These are phyloP conservation scores for Scaptomyza caliginosa DNA, from an alignment of 2,888 invertebrate genomes.

Conservation along the genomic window DNA sequence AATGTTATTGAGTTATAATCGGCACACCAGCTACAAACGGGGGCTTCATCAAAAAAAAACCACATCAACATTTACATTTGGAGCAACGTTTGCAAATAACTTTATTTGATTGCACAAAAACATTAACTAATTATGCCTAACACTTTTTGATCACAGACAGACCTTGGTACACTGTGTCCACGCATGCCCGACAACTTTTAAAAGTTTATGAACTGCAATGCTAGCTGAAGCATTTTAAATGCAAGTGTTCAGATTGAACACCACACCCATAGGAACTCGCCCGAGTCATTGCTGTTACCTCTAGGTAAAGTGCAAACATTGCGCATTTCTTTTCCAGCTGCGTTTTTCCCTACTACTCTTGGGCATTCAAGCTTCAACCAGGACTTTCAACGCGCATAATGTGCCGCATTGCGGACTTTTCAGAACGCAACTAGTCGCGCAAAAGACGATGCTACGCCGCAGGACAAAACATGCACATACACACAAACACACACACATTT, in stretches of 20 bases:
- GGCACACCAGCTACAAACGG: not conserved
- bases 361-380: constrained; percentile 54
- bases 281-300: constrained; percentile 10
- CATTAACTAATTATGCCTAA: constrained; percentile 62
- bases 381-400: constrained; percentile 78
- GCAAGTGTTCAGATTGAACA: constrained; percentile 30
- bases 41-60: constrained; percentile 16
- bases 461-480: constrained; percentile 46
- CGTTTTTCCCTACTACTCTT: constrained; percentile 52
- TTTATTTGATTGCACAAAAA: constrained; percentile 44
- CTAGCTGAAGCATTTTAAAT: constrained; percentile 16
- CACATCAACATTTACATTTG: constrained; percentile 51
- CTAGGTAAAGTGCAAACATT: constrained; percentile 54
- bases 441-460: constrained; percentile 56
- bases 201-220: constrained; percentile 52
- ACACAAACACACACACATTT: constrained; percentile 15
- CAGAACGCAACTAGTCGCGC: constrained; percentile 57
- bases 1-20: not conserved
- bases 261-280: not conserved
- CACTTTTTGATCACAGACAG: not conserved
- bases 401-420: constrained; percentile 81
- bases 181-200: constrained; percentile 10
- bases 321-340: constrained; percentile 68
- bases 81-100: constrained; percentile 32
- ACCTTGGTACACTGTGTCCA: constrained; percentile 16